A percentile compares a stretch with the other conserved stretches of the same genome.
Conservation (phyloP, 2,888 invertebrate species). For the Lymantria monacha region DNA sequence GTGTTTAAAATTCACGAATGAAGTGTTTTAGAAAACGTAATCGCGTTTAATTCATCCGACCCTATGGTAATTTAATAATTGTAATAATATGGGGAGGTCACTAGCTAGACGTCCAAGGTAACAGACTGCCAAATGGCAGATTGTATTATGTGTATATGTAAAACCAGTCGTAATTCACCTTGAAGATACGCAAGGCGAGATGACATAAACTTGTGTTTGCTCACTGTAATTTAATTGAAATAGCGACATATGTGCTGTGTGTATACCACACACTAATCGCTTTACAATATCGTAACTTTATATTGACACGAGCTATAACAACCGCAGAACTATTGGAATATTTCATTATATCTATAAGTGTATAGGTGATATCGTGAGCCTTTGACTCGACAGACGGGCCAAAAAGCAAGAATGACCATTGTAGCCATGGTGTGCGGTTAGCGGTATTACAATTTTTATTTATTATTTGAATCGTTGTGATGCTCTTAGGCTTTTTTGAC, state of each 20-base stretch:
- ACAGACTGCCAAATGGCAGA: slow-evolving; percentile 6
- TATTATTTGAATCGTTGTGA: too few relatives aligned
- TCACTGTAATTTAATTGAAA: background rate
- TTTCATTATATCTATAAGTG: too few relatives aligned
- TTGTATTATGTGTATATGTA: slow-evolving; percentile 7
- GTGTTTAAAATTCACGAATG: slow-evolving; percentile 15
- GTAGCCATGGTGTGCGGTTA: too few relatives aligned
- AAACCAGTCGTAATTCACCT: slow-evolving; percentile 9
- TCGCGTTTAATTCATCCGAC: slow-evolving; percentile 27
- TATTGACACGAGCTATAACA: too few relatives aligned
- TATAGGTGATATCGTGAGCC: too few relatives aligned
- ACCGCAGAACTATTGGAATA: too few relatives aligned
- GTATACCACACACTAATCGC: background rate
- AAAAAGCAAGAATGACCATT: too few relatives aligned
- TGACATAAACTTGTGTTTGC: background rate
- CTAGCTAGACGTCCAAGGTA: slow-evolving; percentile 12
- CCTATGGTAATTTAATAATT: slow-evolving; percentile 17
- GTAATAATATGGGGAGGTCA: slow-evolving; percentile 23
- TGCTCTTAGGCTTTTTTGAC: too few relatives aligned
- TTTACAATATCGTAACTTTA: too few relatives aligned
- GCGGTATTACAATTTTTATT: too few relatives aligned
- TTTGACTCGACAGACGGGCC: too few relatives aligned
- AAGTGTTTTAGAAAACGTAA: slow-evolving; percentile 16
- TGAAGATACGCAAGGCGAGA: background rate
- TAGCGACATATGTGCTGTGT: background rate